A percentile compares a stretch with the other conserved stretches of the same genome.
Conservation (phyloP, 2,113 vertebrate species). For the Paracanthobrama guichenoti region DNA sequence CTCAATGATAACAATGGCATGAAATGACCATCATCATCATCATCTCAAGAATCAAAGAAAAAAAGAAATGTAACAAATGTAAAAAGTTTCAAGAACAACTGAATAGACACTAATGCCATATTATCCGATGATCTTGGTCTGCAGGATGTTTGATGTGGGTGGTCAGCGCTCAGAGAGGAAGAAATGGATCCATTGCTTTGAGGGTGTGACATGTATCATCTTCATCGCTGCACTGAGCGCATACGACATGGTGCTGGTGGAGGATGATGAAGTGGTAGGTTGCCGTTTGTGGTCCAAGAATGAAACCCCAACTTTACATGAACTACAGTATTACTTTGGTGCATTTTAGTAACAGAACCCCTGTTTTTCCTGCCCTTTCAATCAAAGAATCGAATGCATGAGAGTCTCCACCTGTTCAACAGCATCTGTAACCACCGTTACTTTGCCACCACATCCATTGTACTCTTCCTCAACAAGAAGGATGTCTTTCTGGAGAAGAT, state of each 20-base stretch:
- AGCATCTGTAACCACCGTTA: constrained; percentile 99
- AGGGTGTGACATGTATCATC: constrained; percentile 97
- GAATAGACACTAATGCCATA: neutral
- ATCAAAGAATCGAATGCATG: constrained; percentile 95
- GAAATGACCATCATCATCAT: neutral
- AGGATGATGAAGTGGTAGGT: constrained; percentile 91
- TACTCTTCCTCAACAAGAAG: constrained; percentile 99
- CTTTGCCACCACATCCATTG: constrained; percentile 92
- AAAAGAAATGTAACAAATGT: neutral
- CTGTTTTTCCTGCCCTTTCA: neutral
- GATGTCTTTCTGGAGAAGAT: constrained; percentile 96
- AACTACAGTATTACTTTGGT: neutral
- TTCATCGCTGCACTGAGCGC: constrained; percentile 96
- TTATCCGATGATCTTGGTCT: constrained; percentile 7
- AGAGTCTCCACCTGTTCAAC: constrained; percentile 99
- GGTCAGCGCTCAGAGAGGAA: constrained; percentile 96
- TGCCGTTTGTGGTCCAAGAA: neutral
- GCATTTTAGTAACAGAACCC: neutral
- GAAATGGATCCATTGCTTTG: constrained; percentile 99
- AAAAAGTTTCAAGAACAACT: neutral
- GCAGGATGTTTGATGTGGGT: constrained; percentile 97
- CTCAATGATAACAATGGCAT: neutral
- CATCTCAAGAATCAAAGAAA: neutral
- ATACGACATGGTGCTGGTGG: constrained; percentile 94
- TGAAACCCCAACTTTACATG: neutral